Evolutionary conservation across 2,888 invertebrate genomes (phyloP), one percentile per base, ranked within the genome.

Genomic region (Scaeva pyrastri): DNA sequence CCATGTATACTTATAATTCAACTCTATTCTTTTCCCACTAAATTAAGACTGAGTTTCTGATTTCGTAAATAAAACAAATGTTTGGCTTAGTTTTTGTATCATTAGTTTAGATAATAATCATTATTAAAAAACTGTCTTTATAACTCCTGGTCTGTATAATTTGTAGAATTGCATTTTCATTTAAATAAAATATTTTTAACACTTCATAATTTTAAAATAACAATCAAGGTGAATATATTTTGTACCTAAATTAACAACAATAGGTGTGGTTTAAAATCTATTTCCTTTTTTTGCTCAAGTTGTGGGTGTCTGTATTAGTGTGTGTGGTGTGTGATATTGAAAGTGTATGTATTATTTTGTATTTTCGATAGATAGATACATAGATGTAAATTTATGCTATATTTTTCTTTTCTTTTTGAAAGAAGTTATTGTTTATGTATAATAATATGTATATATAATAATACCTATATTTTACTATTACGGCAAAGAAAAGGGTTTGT

Each of bases 361-460:
- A 77, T 74, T 39, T 71, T 60, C 43, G 43, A 23, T 45, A 21
- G 26, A 50, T 72, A 56, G 43, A 77, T 31, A 31, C 31, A 31
- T 52, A 26, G 52, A 52, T 83, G 77, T 81, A 80, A 60, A 75
- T 74, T 56, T 75, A 70, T 73, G 19, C 62, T 68, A 55, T 78
- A 55, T 64, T 43, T 21, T 19, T 8, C 26, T 2, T 60, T 48
- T 12, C 55, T 10, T 26, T 55, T 70, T 73, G 60, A 76, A 86
- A 62, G 72, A 75, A 70, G 43, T 64, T 80, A 64, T 52, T 31
- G 23, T 79, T 75, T 71, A 43, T 56, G 90, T 90, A 90, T 90
- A 89, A 88, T 66, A 78, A 64, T 74, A 55, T 79, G 62, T 88
- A 85, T 89, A 81, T 84, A 76, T 88, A 79, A 76, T 70, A 85